A percentile compares a stretch with the other conserved stretches of the same genome.
phyloP scores from a whole-genome alignment of 2,797 vertebrate genomes.

The Acomys russatus region DNA sequence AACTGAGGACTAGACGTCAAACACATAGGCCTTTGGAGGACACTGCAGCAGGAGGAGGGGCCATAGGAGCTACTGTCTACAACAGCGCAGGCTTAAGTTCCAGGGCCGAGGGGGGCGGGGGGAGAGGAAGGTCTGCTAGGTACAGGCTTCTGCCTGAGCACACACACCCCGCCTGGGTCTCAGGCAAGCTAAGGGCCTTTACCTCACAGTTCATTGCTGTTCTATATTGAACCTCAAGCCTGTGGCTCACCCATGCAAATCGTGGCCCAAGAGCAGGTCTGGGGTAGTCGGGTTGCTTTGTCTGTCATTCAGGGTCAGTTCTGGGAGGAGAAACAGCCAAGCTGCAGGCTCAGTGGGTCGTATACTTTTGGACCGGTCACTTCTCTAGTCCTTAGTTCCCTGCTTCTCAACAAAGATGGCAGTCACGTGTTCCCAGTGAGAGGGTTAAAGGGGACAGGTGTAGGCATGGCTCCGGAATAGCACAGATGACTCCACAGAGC shows the following conservation, averaged over 20 bases:
- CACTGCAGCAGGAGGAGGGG: background rate
- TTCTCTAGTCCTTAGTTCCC: slow-evolving; percentile 11
- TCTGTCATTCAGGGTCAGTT: background rate
- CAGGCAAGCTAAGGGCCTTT: background rate
- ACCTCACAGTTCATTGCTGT: background rate
- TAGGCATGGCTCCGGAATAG: background rate
- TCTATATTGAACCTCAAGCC: background rate
- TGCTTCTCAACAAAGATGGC: background rate
- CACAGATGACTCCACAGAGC: background rate
- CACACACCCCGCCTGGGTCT: background rate
- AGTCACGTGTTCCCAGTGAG: background rate
- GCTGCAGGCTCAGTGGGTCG: background rate
- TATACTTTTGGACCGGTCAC: background rate
- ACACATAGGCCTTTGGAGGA: background rate
- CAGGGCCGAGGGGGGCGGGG: background rate
- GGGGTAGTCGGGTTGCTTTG: background rate
- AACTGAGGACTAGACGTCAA: background rate
- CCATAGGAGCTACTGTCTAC: slow-evolving; percentile 38
- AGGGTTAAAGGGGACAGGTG: background rate
- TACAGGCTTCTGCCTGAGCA: background rate
- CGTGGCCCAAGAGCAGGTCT: background rate
- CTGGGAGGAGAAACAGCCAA: background rate
- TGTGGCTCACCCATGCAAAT: background rate
- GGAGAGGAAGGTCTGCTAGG: background rate
- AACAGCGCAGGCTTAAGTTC: background rate